phyloP scores from a whole-genome alignment of 2,113 vertebrate species.

The Ptilorrhoa leucosticta region DNA sequence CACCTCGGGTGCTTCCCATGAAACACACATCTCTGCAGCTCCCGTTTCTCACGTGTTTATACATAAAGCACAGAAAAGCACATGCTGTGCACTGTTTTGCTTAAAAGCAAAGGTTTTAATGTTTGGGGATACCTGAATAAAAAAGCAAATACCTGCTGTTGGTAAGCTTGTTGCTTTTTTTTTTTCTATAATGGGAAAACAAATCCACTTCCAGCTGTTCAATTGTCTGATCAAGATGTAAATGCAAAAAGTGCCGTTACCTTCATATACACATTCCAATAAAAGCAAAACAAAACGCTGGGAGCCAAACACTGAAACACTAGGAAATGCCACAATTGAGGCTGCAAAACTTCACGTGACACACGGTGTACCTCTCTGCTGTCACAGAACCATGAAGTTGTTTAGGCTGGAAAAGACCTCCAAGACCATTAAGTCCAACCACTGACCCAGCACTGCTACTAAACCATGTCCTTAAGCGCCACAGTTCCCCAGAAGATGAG shows the following conservation, averaged over 20 bases:
- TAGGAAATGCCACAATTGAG: rapidly evolving
- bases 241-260: not conserved
- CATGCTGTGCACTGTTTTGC: not conserved
- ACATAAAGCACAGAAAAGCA: not conserved
- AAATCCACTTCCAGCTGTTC: not conserved
- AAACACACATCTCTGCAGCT: rapidly evolving
- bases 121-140: not conserved
- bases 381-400: rapidly evolving
- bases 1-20: not conserved
- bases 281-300: not conserved
- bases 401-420: not conserved
- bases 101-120: not conserved
- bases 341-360: not conserved
- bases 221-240: not conserved
- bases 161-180: not conserved
- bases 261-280: not conserved
- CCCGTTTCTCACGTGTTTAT: rapidly evolving
- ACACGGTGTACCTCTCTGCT: rapidly evolving
- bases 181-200: not conserved
- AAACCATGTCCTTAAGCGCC: not conserved
- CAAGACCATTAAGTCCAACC: not conserved
- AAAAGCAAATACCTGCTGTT: not conserved
- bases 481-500: not conserved
- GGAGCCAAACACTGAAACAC: not conserved
- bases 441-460: not conserved